Evolutionary conservation across 2,797 vertebrate species (phyloP).

Genomic region (Tragelaphus oryx): DNA sequence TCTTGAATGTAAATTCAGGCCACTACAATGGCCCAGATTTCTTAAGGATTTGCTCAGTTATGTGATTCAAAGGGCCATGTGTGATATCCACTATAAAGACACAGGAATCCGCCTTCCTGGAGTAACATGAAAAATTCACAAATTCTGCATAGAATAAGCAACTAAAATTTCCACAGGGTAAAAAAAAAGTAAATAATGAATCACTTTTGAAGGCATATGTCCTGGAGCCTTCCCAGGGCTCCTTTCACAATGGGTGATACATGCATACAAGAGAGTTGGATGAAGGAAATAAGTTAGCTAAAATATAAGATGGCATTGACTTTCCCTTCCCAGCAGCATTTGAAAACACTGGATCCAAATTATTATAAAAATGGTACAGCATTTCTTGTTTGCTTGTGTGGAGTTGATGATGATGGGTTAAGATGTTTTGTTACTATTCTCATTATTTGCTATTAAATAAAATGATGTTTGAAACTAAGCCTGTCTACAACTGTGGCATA

Average conservation of each 20-base stretch:
- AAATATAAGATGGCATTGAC: background rate
- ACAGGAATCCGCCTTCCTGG: background rate
- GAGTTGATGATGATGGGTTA: background rate
- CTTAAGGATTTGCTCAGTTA: background rate
- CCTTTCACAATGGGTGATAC: background rate
- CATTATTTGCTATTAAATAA: background rate
- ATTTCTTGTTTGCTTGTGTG: background rate
- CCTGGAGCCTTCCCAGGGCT: background rate
- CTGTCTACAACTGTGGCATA: background rate
- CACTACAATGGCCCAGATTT: background rate
- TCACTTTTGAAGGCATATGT: background rate
- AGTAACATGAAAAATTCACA: background rate
- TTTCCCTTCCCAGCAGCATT: background rate
- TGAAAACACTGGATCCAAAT: background rate
- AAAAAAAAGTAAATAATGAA: background rate
- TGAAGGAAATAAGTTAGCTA: background rate
- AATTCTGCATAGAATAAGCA: background rate
- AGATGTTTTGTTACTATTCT: background rate
- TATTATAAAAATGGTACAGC: background rate
- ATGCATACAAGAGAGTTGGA: background rate
- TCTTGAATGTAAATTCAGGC: background rate
- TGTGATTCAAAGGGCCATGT: background rate
- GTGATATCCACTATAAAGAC: background rate
- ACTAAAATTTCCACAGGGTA: background rate
- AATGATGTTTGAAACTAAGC: background rate